phyloP scores from a whole-genome alignment of 2,113 vertebrate species.

The Trogon surrucura region DNA sequence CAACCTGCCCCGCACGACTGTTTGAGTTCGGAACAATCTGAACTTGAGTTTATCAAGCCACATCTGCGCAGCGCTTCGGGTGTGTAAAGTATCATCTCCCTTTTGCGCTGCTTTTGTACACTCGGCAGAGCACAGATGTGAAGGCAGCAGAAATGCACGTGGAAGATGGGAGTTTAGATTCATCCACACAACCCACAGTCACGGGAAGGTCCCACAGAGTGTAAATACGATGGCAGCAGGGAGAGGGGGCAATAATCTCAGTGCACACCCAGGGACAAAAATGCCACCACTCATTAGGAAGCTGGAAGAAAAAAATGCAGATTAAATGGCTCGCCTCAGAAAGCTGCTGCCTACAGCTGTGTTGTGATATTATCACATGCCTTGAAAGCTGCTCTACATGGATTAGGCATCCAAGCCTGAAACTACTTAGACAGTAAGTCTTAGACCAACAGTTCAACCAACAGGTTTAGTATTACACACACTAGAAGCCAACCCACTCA shows the following conservation, averaged over 20 bases:
- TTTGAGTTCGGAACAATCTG: not conserved
- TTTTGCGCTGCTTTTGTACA: not conserved
- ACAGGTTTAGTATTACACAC: conserved; percentile 57
- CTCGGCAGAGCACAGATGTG: not conserved
- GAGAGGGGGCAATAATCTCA: conserved; percentile 3
- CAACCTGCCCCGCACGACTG: not conserved
- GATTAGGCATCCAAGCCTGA: conserved; percentile 47
- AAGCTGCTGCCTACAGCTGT: conserved; percentile 47
- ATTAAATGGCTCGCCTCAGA: conserved; percentile 34
- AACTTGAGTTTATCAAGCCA: not conserved
- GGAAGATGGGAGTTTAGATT: not conserved
- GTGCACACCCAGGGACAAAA: not conserved
- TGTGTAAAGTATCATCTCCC: not conserved
- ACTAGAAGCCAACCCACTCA: conserved; percentile 55
- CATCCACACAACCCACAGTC: not conserved
- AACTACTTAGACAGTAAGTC: conserved; percentile 49
- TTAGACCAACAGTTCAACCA: conserved; percentile 63
- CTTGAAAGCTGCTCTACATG: conserved; percentile 27
- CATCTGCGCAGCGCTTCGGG: not conserved
- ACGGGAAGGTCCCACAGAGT: conserved; percentile 15
- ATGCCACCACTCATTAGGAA: conserved; percentile 2
- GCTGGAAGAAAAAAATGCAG: not conserved
- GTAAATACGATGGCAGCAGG: not conserved
- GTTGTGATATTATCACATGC: conserved; percentile 52
- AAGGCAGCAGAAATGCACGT: not conserved